phyloP scores from a whole-genome alignment of 2,797 vertebrate species.

The Liparis tanakae region DNA sequence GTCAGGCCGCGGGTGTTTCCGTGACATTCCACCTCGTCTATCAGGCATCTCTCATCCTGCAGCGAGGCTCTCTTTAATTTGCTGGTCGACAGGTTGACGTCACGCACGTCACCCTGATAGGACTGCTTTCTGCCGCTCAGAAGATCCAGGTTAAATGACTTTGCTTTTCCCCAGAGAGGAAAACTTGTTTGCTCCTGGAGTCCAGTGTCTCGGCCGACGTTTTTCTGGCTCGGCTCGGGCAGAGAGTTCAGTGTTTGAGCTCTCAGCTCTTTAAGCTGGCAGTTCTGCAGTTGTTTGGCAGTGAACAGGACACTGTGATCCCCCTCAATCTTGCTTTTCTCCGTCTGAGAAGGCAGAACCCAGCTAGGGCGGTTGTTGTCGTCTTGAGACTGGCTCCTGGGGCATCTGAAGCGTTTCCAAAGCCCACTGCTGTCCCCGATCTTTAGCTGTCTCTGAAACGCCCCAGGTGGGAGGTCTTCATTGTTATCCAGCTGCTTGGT shows the following conservation, averaged over 20 bases:
- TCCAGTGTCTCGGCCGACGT: constrained; percentile 58
- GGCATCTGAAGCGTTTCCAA: constrained; percentile 74
- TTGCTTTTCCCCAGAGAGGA: constrained; percentile 80
- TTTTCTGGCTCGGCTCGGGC: constrained; percentile 67
- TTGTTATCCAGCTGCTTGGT: constrained; percentile 73
- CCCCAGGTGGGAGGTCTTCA: constrained; percentile 76
- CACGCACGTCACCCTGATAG: constrained; percentile 82
- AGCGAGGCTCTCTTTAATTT: constrained; percentile 85
- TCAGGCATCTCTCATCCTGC: constrained; percentile 83
- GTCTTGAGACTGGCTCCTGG: constrained; percentile 75
- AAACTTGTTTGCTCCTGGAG: constrained; percentile 56
- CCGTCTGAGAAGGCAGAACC: constrained; percentile 67
- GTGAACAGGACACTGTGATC: constrained; percentile 71
- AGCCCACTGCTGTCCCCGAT: constrained; percentile 66
- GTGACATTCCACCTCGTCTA: constrained; percentile 78
- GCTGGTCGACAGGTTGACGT: constrained; percentile 74
- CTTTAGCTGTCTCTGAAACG: constrained; percentile 80
- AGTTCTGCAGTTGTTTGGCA: constrained; percentile 82
- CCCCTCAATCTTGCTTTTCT: constrained; percentile 68
- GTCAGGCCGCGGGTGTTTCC: constrained; percentile 63
- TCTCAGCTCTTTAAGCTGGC: constrained; percentile 68
- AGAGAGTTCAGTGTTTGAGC: constrained; percentile 69
- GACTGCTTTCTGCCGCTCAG: constrained; percentile 82
- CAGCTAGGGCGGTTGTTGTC: constrained; percentile 65
- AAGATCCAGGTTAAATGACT: constrained; percentile 82